Percentiles rank a stretch among this genome's conserved stretches.
Evolutionary conservation across 2,797 vertebrate species (phyloP).

Genomic region (Megaceryle alcyon): DNA sequence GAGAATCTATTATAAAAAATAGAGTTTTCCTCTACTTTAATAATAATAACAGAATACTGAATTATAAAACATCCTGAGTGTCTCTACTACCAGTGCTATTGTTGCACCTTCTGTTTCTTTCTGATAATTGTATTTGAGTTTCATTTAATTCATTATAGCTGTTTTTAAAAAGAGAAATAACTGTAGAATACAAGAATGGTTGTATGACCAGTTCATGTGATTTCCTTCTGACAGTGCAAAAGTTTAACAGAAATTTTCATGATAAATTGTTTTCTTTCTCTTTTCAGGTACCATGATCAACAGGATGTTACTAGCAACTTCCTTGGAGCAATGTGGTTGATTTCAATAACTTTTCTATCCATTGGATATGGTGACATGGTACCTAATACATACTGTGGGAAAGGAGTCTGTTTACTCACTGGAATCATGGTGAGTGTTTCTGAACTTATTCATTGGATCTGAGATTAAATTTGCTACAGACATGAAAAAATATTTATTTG

Average conservation of each 20-base stretch:
- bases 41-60: neutral
- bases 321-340: slow-evolving; percentile 99
- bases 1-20: neutral
- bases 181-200: neutral
- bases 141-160: neutral
- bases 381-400: slow-evolving; percentile 99
- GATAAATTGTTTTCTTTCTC: neutral
- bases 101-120: neutral
- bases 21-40: neutral
- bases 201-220: neutral
- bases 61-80: neutral
- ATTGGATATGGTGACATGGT: slow-evolving; percentile 99
- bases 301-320: slow-evolving; percentile 99
- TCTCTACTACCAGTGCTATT: neutral
- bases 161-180: neutral
- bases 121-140: neutral
- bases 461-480: neutral
- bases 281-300: slow-evolving; percentile 95
- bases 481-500: neutral
- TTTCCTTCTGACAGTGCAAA: neutral
- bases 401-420: slow-evolving; percentile 98
- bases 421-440: slow-evolving; percentile 95
- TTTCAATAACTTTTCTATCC: slow-evolving; percentile 99
- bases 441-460: neutral
- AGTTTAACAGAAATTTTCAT: neutral